phyloP scores from a whole-genome alignment of 2,797 vertebrate genomes.

The Enteromius afrohamiltoni region DNA sequence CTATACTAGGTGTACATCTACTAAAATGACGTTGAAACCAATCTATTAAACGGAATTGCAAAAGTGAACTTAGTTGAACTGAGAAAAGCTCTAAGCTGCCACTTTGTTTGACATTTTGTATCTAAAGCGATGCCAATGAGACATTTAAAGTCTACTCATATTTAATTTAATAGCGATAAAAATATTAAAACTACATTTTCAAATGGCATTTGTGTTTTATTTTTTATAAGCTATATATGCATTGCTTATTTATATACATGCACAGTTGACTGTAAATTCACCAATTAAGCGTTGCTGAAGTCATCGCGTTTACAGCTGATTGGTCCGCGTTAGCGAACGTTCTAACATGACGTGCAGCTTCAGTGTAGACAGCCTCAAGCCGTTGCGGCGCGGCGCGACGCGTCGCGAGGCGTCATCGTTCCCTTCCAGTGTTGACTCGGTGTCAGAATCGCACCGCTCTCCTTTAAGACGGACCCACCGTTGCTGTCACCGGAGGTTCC shows the following conservation, averaged over 20 bases:
- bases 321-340: neutral
- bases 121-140: neutral
- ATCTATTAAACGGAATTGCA: neutral
- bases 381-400: slow-evolving; percentile 13
- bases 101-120: neutral
- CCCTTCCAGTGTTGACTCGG: neutral
- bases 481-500: slow-evolving; percentile 15
- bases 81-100: neutral
- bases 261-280: neutral
- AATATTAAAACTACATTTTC: neutral
- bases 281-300: neutral
- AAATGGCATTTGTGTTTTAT: neutral
- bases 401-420: slow-evolving; percentile 7
- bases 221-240: neutral
- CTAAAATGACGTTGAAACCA: neutral
- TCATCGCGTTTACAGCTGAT: slow-evolving; percentile 9
- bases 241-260: neutral
- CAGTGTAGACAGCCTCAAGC: slow-evolving; percentile 18
- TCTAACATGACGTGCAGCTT: neutral
- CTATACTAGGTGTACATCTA: neutral
- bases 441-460: slow-evolving; percentile 22
- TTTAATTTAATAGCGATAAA: neutral
- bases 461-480: slow-evolving; percentile 24
- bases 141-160: neutral
- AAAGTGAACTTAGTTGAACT: neutral